These are phyloP conservation scores for Ophraella communa DNA, from an alignment of 2,888 invertebrate species.

Conservation along the genomic window DNA sequence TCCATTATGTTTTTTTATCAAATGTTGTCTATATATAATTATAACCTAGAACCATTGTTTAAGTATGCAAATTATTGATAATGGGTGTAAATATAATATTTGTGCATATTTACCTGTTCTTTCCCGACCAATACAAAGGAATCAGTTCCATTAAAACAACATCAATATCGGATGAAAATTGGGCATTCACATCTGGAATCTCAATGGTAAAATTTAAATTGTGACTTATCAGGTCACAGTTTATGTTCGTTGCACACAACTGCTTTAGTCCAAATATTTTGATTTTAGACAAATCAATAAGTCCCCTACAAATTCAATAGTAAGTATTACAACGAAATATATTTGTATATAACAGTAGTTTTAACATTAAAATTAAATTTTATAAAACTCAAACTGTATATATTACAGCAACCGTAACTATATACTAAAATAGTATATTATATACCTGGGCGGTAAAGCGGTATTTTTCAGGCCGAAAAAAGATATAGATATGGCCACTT, in stretches of 20 bases:
- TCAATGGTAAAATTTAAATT: constrained; percentile 25
- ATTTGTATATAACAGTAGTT: too few species aligned
- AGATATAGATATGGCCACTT: too few species aligned
- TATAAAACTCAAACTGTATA: too few species aligned
- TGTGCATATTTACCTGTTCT: constrained; percentile 32
- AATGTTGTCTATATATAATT: too few species aligned
- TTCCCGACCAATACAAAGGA: constrained; percentile 36
- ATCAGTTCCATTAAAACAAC: constrained; percentile 25
- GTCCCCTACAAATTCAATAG: constrained; percentile 32
- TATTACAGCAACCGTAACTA: too few species aligned
- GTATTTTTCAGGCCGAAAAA: too few species aligned
- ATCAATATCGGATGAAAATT: constrained; percentile 28
- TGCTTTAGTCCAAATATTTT: constrained; percentile 26
- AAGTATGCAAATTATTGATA: not conserved
- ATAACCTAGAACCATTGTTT: too few species aligned
- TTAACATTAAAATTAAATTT: too few species aligned
- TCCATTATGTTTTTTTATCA: too few species aligned
- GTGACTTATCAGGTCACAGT: constrained; percentile 12
- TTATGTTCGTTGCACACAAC: constrained; percentile 22
- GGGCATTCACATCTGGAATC: constrained; percentile 25
- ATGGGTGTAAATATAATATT: too few species aligned
- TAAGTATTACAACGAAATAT: not conserved
- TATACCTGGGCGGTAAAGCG: too few species aligned
- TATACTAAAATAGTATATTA: too few species aligned
- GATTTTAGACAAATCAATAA: constrained; percentile 14